A percentile compares a stretch with the other conserved stretches of the same genome.
phyloP scores from a whole-genome alignment of 1,140 invertebrate species.

The Tetragnatha versicolor region DNA sequence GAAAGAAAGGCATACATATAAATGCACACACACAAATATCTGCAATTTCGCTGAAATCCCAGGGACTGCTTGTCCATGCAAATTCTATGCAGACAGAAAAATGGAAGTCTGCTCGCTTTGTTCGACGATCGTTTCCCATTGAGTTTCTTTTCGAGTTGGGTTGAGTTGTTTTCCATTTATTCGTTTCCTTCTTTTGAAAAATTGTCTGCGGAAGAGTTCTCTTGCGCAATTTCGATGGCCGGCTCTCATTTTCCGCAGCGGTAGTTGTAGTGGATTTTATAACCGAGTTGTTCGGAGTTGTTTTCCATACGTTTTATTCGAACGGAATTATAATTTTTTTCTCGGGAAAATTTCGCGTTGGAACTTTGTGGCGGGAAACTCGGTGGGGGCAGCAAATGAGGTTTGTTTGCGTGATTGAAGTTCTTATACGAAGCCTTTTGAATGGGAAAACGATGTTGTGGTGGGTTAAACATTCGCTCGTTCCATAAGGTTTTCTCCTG shows the following conservation, averaged over 20 bases:
- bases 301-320: neutral
- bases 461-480: too few species aligned
- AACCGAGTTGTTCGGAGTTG: constrained; percentile 2
- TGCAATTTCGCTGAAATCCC: constrained; percentile 37
- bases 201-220: constrained; percentile 23
- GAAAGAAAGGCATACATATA: constrained; percentile 20
- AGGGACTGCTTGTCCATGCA: constrained; percentile 30
- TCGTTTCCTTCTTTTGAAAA: constrained; percentile 28
- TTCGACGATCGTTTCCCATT: constrained; percentile 26
- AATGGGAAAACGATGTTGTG: too few species aligned
- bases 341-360: neutral
- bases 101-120: constrained; percentile 28
- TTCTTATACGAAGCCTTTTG: too few species aligned
- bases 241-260: constrained; percentile 1
- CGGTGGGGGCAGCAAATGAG: too few species aligned
- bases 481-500: too few species aligned
- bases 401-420: too few species aligned
- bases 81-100: constrained; percentile 44
- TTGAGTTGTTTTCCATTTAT: constrained; percentile 37
- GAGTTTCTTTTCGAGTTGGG: constrained; percentile 27
- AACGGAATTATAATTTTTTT: neutral
- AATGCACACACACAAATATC: too few species aligned
- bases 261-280: constrained; percentile 8
- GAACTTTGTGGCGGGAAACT: neutral
- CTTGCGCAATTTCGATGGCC: constrained; percentile 6